Evolutionary conservation across 2,888 invertebrate genomes (phyloP).

Genomic region (Cepaea hortensis): DNA sequence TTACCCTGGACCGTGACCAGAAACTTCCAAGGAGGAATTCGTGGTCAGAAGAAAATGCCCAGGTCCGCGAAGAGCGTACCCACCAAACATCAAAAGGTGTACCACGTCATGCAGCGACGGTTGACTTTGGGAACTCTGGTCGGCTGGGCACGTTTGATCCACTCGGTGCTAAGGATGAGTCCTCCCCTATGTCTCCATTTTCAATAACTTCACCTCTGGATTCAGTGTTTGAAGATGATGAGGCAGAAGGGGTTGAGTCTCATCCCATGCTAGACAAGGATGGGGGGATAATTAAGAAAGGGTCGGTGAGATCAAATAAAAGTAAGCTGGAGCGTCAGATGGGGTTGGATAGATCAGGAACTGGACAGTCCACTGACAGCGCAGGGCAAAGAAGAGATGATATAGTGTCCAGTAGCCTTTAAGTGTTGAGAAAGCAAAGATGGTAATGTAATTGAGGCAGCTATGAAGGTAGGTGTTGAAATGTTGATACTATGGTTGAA

Average conservation of each 20-base stretch:
- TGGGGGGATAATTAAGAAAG: background rate
- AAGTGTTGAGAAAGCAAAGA: background rate
- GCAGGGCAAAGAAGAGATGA: background rate
- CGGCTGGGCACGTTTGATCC: background rate
- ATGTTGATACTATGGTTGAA: too few species aligned
- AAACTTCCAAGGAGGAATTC: constrained; percentile 28
- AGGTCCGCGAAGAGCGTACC: constrained; percentile 40
- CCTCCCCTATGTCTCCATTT: background rate
- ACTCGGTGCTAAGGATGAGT: background rate
- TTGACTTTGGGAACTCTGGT: constrained; percentile 40
- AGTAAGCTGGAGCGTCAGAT: constrained; percentile 35
- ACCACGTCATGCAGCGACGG: constrained; percentile 39
- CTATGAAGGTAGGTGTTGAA: too few species aligned
- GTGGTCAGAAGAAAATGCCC: constrained; percentile 45
- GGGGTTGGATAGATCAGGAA: constrained; percentile 34
- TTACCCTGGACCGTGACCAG: constrained; percentile 6
- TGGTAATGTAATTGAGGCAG: too few species aligned
- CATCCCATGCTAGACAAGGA: constrained; percentile 24
- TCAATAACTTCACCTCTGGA: constrained; percentile 22
- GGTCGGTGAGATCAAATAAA: constrained; percentile 8
- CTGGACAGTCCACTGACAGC: background rate
- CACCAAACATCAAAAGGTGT: background rate
- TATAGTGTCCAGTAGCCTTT: background rate
- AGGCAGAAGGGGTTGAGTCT: constrained; percentile 20
- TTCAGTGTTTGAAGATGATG: constrained; percentile 48